A percentile compares a stretch with the other conserved stretches of the same genome.
Evolutionary conservation across 2,888 invertebrate species (phyloP).

Genomic region (Coelogynopora nodosa): DNA sequence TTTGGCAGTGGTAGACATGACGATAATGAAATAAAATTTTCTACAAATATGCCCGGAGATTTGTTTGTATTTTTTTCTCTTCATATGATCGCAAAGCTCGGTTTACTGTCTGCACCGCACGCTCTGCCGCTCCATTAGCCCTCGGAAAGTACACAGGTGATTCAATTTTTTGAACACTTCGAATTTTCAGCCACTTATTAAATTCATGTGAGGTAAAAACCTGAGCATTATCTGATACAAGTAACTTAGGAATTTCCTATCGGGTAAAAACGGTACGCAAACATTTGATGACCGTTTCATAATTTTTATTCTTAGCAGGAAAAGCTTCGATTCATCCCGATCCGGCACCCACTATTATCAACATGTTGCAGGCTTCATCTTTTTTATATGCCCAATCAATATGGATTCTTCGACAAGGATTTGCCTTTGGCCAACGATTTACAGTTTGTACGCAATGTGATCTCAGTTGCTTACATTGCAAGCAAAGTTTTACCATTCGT

Average conservation of each 20-base stretch:
- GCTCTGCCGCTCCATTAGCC: constrained; percentile 18
- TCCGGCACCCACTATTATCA: constrained; percentile 42
- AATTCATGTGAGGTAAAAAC: constrained; percentile 23
- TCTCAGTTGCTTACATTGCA: constrained; percentile 10
- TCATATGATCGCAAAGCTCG: constrained; percentile 21
- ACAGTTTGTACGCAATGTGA: not conserved
- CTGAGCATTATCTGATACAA: constrained; percentile 42
- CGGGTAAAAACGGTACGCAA: constrained; percentile 40
- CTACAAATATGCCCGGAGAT: constrained; percentile 13
- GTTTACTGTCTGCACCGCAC: constrained; percentile 32
- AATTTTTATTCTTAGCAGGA: not conserved
- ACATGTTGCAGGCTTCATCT: constrained; percentile 36
- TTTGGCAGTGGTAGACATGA: not conserved
- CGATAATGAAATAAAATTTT: constrained; percentile 39
- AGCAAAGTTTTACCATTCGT: constrained; percentile 10
- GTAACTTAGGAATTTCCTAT: constrained; percentile 38
- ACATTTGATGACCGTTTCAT: constrained; percentile 32
- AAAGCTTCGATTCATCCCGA: constrained; percentile 43
- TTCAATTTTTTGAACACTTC: not conserved
- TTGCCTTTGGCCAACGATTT: constrained; percentile 32
- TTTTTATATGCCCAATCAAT: constrained; percentile 39
- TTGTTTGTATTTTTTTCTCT: not conserved
- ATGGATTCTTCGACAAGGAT: constrained; percentile 34
- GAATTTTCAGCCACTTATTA: constrained; percentile 6
- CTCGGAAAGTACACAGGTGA: constrained; percentile 7